Conservation (phyloP, 2,113 vertebrate species). For the Shinisaurus crocodilurus region DNA sequence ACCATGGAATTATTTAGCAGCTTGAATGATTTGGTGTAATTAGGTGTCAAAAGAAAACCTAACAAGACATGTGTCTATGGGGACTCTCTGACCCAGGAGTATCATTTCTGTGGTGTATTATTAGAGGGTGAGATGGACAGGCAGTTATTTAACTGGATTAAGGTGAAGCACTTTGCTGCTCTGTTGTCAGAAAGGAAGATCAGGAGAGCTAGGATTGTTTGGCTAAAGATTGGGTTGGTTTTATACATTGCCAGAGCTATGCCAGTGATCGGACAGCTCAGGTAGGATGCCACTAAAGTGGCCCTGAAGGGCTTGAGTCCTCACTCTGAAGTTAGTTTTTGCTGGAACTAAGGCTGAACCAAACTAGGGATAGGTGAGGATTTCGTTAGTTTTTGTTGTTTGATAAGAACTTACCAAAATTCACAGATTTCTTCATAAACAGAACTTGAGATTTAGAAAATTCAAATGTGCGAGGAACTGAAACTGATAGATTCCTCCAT, state of each 20-base stretch:
- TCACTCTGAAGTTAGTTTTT: neutral
- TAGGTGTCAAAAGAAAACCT: neutral
- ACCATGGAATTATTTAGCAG: neutral
- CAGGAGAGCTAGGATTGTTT: neutral
- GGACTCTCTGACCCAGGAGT: neutral
- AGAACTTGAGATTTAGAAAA: no score
- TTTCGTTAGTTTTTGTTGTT: no score
- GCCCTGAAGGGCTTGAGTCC: neutral
- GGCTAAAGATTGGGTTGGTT: slow-evolving; percentile 3
- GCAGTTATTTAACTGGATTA: neutral
- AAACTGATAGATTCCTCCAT: no score
- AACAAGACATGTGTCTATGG: rapidly evolving
- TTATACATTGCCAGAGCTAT: neutral
- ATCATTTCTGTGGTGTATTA: neutral
- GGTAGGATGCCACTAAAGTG: neutral
- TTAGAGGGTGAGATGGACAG: neutral
- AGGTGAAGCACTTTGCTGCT: neutral
- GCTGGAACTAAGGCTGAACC: neutral
- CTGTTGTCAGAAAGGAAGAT: neutral
- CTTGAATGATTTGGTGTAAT: neutral
- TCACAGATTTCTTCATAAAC: no score
- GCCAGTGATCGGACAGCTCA: neutral
- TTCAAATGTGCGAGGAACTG: no score
- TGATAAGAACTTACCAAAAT: no score
- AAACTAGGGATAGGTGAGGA: no score